These are phyloP conservation scores for Acromyrmex heyeri DNA, from an alignment of 1,140 invertebrate species.

Conservation along the genomic window DNA sequence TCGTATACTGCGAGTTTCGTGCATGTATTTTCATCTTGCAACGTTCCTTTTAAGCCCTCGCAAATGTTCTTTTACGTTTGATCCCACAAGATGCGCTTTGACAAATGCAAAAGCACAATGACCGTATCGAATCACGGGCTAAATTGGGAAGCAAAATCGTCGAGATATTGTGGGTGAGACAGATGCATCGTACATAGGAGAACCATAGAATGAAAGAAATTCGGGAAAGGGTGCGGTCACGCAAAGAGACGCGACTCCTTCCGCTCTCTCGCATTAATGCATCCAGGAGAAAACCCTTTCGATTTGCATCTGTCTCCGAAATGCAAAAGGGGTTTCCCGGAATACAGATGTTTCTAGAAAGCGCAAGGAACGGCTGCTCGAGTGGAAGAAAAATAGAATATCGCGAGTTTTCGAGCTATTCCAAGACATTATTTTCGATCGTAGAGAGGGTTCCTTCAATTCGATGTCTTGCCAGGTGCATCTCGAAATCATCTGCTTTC, in stretches of 20 bases:
- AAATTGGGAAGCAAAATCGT: slow-evolving; percentile 73
- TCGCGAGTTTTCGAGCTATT: slow-evolving; percentile 59
- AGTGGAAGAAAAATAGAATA: slow-evolving; percentile 81
- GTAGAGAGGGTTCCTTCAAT: slow-evolving; percentile 34
- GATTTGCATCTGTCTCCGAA: slow-evolving; percentile 81
- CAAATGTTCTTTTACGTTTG: slow-evolving; percentile 15
- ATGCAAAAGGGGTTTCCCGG: slow-evolving; percentile 79
- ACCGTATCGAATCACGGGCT: slow-evolving; percentile 66
- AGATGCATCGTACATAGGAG: slow-evolving; percentile 70
- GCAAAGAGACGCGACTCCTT: slow-evolving; percentile 73
- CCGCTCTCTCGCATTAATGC: slow-evolving; percentile 66
- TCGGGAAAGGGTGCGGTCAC: slow-evolving; percentile 68
- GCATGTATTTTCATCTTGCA: neutral
- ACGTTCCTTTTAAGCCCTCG: neutral
- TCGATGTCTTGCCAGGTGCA: slow-evolving; percentile 78
- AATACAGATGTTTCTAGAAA: slow-evolving; percentile 81
- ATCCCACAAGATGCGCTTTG: slow-evolving; percentile 29
- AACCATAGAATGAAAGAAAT: slow-evolving; percentile 71
- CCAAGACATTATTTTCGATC: slow-evolving; percentile 68
- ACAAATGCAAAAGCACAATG: slow-evolving; percentile 65
- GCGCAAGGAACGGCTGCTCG: slow-evolving; percentile 70
- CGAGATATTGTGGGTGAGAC: slow-evolving; percentile 73
- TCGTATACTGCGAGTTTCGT: neutral
- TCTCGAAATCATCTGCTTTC: slow-evolving; percentile 78
- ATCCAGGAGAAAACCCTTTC: slow-evolving; percentile 78